phyloP scores from a whole-genome alignment of 2,888 invertebrate species.

The Hyppa rectilinea region DNA sequence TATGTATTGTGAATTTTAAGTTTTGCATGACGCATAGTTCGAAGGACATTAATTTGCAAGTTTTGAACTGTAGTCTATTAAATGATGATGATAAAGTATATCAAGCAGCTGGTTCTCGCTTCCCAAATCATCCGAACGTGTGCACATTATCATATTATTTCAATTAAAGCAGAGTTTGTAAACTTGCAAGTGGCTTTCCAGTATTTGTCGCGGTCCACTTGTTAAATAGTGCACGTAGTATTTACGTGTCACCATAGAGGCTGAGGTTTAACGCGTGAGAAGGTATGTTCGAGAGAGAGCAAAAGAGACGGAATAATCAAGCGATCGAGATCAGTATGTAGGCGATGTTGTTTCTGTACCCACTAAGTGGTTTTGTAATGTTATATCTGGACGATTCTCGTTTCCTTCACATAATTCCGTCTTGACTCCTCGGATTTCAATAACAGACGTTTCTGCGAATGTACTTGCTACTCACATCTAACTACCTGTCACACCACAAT shows the following conservation, averaged over 20 bases:
- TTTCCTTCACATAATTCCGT: conserved; percentile 6
- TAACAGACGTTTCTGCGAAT: conserved; percentile 44
- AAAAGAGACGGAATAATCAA: conserved; percentile 61
- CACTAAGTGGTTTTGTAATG: conserved; percentile 19
- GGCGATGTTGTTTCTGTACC: conserved; percentile 41
- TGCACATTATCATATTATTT: conserved; percentile 61
- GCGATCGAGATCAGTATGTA: conserved; percentile 44
- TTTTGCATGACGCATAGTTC: conserved; percentile 46
- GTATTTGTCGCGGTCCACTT: conserved; percentile 81
- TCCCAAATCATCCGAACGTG: conserved; percentile 49
- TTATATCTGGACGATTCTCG: conserved; percentile 29
- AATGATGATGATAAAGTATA: conserved; percentile 13
- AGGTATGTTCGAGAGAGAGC: conserved; percentile 62
- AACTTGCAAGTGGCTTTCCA: conserved; percentile 72
- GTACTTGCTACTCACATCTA: conserved; percentile 40
- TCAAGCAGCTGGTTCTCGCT: conserved; percentile 17
- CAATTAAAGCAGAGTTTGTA: conserved; percentile 65
- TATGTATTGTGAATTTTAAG: conserved; percentile 62
- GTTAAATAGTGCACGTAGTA: conserved; percentile 83
- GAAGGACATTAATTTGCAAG: conserved; percentile 23
- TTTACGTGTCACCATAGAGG: conserved; percentile 82
- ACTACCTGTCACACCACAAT: conserved; percentile 52
- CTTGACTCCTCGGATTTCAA: conserved; percentile 38
- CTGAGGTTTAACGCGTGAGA: conserved; percentile 69
- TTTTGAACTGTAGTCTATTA: conserved; percentile 10